Evolutionary conservation across 2,888 invertebrate genomes (phyloP).

Genomic region (Phragmatobia fuliginosa): DNA sequence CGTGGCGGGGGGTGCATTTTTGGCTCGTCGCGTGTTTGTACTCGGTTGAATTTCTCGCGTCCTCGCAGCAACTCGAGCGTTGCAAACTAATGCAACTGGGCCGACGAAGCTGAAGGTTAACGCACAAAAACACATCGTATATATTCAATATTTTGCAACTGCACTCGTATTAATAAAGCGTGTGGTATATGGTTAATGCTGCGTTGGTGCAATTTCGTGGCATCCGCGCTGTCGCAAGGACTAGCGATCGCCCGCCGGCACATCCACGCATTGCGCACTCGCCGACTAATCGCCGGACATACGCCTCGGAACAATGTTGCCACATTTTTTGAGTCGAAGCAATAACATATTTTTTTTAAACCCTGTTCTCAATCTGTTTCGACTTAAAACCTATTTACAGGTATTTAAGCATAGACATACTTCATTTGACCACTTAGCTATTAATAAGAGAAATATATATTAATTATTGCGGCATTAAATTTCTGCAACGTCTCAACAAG

Average conservation of each 20-base stretch:
- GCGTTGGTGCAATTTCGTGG: conserved; percentile 78
- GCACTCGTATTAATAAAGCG: conserved; percentile 81
- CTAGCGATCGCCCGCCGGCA: conserved; percentile 65
- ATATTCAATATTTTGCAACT: conserved; percentile 82
- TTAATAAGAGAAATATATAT: conserved; percentile 21
- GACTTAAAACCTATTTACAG: not conserved
- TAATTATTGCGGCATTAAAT: not conserved
- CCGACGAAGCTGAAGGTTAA: conserved; percentile 81
- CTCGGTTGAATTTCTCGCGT: conserved; percentile 68
- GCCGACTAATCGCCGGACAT: conserved; percentile 81
- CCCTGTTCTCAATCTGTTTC: conserved; percentile 25
- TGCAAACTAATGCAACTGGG: conserved; percentile 80
- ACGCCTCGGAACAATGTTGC: conserved; percentile 76
- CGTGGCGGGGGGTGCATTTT: conserved; percentile 39
- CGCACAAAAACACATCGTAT: conserved; percentile 76
- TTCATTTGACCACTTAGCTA: not conserved
- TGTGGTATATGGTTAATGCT: conserved; percentile 70
- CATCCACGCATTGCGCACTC: conserved; percentile 83
- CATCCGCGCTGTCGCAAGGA: conserved; percentile 84
- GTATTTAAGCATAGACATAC: not conserved
- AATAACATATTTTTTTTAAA: conserved; percentile 60
- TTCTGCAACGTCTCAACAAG: not conserved
- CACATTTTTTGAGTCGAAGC: conserved; percentile 61
- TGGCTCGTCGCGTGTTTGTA: conserved; percentile 27
- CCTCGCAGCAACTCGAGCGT: conserved; percentile 81